A percentile compares a stretch with the other conserved stretches of the same genome.
These are phyloP conservation scores for Euleptes europaea DNA, from an alignment of 2,113 vertebrate genomes.

Conservation along the genomic window DNA sequence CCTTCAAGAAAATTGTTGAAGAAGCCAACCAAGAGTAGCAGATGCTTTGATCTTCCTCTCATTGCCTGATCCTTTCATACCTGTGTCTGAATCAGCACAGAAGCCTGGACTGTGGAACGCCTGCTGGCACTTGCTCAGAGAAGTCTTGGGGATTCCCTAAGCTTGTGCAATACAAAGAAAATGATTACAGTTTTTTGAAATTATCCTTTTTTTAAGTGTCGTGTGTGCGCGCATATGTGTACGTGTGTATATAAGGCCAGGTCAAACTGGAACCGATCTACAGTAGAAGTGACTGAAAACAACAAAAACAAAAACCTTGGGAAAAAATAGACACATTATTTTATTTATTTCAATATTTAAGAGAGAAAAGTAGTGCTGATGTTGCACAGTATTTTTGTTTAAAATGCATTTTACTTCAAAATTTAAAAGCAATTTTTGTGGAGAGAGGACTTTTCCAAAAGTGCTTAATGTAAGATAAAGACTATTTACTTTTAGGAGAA, in stretches of 20 bases:
- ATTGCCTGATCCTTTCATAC: slow-evolving; percentile 60
- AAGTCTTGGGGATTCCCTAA: slow-evolving; percentile 73
- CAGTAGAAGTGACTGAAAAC: slow-evolving; percentile 73
- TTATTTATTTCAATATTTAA: slow-evolving; percentile 86
- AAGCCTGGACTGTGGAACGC: slow-evolving; percentile 67
- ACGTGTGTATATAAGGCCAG: slow-evolving; percentile 67
- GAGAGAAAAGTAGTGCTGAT: slow-evolving; percentile 72
- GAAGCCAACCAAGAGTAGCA: slow-evolving; percentile 67
- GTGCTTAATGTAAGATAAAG: slow-evolving; percentile 80
- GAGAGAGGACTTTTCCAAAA: slow-evolving; percentile 74
- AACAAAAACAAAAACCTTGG: slow-evolving; percentile 60
- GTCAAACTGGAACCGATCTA: slow-evolving; percentile 74
- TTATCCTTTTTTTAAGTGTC: slow-evolving; percentile 66
- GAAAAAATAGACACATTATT: slow-evolving; percentile 74
- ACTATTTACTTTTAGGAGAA: slow-evolving; percentile 76
- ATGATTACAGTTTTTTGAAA: slow-evolving; percentile 54
- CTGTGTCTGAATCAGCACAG: slow-evolving; percentile 65
- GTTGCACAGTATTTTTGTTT: slow-evolving; percentile 82
- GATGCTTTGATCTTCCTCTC: slow-evolving; percentile 59
- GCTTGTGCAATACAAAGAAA: slow-evolving; percentile 79
- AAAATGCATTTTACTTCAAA: slow-evolving; percentile 76
- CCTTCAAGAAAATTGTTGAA: slow-evolving; percentile 76
- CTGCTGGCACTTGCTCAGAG: slow-evolving; percentile 58
- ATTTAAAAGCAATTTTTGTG: slow-evolving; percentile 75
- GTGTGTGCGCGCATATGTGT: background rate